Evolutionary conservation across 2,888 invertebrate genomes (phyloP), one percentile per base, ranked within the genome.

Genomic region (Orchesella flavescens): DNA sequence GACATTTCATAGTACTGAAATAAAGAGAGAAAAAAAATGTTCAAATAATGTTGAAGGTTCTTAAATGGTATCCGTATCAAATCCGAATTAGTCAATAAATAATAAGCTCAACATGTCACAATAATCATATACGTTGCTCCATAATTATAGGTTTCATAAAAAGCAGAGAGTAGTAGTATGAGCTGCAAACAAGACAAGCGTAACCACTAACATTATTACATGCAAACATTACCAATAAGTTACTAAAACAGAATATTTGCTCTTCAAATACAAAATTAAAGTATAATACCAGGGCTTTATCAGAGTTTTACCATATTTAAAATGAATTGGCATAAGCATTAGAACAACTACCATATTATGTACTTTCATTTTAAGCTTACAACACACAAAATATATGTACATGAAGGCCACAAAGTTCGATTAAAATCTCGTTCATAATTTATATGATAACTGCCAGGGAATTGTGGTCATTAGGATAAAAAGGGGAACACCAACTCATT

Each of bases 1-100:
- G 96, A 96, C 96, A 97, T 97, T 93, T 97, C 97, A 92, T 97
- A 85, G 55, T 85, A 85, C 85, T 85, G 83, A n/a, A 85, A 85
- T 13, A 49, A 24, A 15, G 57, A 19, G 19, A 57, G 17, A 65
- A 63, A 65, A 66, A 44, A 15, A n/a, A 66, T 12, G 68, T 61
- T 61, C 13, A 61, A 21, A 4, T 34, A n/a, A n/a, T n/a, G n/a
- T n/a, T n/a, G n/a, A n/a, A n/a, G n/a, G 34, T 34, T 34, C 34
- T 4, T 34, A 34, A 34, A 34, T 34, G 34, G 34, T 7, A 34
- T 34, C 2, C 34, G 7, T 34, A 34, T 34, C 34, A 34, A 34
- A 34, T 34, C 34, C 34, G 7, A 34, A 34, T 34, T 34, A 34
- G 34, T 34, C 34, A 34, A 34, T 34, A 34, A 34, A 34, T 34